Conservation (phyloP, 2,113 vertebrate species). For the Scytalopus superciliaris region DNA sequence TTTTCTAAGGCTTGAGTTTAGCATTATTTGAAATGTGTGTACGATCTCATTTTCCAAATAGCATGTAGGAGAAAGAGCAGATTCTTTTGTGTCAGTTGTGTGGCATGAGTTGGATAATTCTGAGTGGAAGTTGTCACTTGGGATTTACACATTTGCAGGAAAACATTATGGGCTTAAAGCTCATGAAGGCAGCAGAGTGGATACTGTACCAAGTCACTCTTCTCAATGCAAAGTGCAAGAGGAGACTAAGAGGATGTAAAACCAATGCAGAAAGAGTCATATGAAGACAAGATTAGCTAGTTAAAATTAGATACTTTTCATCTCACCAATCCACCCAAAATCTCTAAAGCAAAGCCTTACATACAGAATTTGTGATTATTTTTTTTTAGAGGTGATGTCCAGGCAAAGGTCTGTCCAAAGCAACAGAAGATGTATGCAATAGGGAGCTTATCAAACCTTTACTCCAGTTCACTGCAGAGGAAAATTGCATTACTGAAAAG, state of each 20-base stretch:
- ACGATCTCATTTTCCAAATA: neutral
- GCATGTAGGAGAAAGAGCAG: neutral
- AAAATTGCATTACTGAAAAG: neutral
- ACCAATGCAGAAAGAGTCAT: neutral
- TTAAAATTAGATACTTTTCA: neutral
- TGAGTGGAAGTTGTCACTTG: neutral
- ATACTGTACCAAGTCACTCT: neutral
- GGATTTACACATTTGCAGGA: neutral
- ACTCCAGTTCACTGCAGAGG: neutral
- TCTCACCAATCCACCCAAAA: neutral
- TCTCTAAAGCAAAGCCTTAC: neutral
- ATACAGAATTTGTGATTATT: neutral
- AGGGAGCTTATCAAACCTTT: neutral
- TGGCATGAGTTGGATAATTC: neutral
- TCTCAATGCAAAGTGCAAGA: neutral
- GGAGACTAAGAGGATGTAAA: neutral
- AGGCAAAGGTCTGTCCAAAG: neutral
- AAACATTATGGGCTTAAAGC: neutral
- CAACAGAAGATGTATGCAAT: neutral
- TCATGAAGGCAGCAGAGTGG: neutral
- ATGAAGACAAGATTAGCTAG: neutral
- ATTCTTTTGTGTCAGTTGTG: neutral
- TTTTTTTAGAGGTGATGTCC: neutral
- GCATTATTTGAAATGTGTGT: neutral
- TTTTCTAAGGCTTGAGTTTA: neutral